Evolutionary conservation across 2,888 invertebrate species (phyloP), one percentile per base, ranked within the genome.

Genomic region (Sceliomorpha sp.): DNA sequence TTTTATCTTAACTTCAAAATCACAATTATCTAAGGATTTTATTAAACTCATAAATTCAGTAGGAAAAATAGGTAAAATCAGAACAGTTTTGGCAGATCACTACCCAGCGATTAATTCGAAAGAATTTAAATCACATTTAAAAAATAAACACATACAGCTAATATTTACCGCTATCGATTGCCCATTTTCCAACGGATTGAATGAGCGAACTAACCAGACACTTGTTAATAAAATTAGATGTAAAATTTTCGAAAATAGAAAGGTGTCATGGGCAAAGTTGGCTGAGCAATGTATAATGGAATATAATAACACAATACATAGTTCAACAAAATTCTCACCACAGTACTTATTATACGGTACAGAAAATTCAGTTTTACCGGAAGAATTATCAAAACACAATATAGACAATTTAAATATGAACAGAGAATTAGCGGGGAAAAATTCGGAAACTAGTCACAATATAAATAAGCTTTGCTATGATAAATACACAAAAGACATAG

Each of bases 161-260:
- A 39, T 82, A n/a, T 82, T 85, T 14, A 84, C 80, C 3, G 81
- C 70, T 40, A 53, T 69, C 1, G 42, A 75, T 36, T 34, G 36
- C 12, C 12, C 70, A 8, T 74, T 73, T 34, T 75, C 72, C 12
- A 75, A 75, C 17, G 72, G 72, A 6, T 14, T 70, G 29, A 72
- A 73, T 10, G 68, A 70, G 31, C 51, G 72, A 12, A 44, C 63
- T 17, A 74, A 75, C 39, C 76, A 79, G 53, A 78, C 78, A 5
- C 26, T 79, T 24, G 64, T 79, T 1, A 81, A 80, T 36, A 73
- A 71, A 70, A 79, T 81, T 42, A 63, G 79, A 59, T 81, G 79
- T 47, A 79, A 78, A 71, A 78, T 78, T 20, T 73, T 66, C 53
- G 73, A 77, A 37, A 66, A 70, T n/a, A 68, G 72, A 70, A 63